These are phyloP conservation scores for human DNA, from an alignment of 2,113 vertebrate genomes.

Conservation along the genomic window GRCh38 chr11:8225501-8226000, in stretches of 20 bases:
- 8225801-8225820: not conserved
- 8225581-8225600: not conserved
- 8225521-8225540: not conserved
- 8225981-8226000: not conserved
- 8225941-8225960: not conserved
- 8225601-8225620: not conserved
- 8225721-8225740: not conserved
- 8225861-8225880: not conserved
- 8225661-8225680: not conserved
- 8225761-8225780: slow-evolving; percentile 47
- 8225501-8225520: not conserved
- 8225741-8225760: slow-evolving; percentile 66
- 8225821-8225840: not conserved
- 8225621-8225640: not conserved
- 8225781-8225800: not conserved
- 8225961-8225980: not conserved
- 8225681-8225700: not conserved
- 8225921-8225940: not conserved
- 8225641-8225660: not conserved
- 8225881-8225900: not conserved
- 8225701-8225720: not conserved
- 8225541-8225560: not conserved
- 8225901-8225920: not conserved
- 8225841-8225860: not conserved
- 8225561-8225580: not conserved